Base-by-base conservation (phyloP, 1,140 invertebrate genomes). In the Brachionus calyciflorus region DNA sequence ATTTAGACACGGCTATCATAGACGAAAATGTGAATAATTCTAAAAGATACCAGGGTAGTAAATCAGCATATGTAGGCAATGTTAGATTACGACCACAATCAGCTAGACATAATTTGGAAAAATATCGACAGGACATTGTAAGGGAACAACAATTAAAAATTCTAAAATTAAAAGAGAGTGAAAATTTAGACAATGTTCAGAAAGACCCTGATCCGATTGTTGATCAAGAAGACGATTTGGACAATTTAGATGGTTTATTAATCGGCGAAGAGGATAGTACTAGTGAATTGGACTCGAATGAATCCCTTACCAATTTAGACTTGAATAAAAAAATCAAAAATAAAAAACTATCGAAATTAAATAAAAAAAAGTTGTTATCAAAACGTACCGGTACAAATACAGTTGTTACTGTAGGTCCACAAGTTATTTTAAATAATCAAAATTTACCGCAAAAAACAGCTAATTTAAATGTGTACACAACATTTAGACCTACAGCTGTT, bases 401-500 rank as follows among this genome's bases (percentile, higher is more conserved):
- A 3, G 9, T 24, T 3, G 19, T 26, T 19, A 65, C 40, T 26
- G 60, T 65, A 5, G 60, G 60, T 3, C 60, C 60, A 3, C 60
- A 65, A n/a, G 14, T 65, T 26, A 7, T 41, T 26, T 0, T 65
- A 37, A 46, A 26, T 41, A 65, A n/a, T n/a, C n/a, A n/a, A n/a
- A n/a, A 28, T 24, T 24, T 65, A 41, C 40, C 60, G 3, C 41
- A 65, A 21, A 65, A 65, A 49, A 73, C 44, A 2, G 46, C 69
- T 0, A 49, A 73, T 21, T 30, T 73, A 10, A 73, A 73, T 30
- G 24, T 33, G 0, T 73, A 73, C n/a, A 73, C 69, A 12, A 73
- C 69, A 5, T 73, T 73, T 73, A 24, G 69, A 49, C 69, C 69
- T 7, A 73, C 69, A 17, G 69, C 69, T 2, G 69, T 73, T 9